Evolutionary conservation across 1,140 invertebrate species (phyloP), one percentile per base, ranked within the genome.

Genomic region (Pristionchus pacificus): DNA sequence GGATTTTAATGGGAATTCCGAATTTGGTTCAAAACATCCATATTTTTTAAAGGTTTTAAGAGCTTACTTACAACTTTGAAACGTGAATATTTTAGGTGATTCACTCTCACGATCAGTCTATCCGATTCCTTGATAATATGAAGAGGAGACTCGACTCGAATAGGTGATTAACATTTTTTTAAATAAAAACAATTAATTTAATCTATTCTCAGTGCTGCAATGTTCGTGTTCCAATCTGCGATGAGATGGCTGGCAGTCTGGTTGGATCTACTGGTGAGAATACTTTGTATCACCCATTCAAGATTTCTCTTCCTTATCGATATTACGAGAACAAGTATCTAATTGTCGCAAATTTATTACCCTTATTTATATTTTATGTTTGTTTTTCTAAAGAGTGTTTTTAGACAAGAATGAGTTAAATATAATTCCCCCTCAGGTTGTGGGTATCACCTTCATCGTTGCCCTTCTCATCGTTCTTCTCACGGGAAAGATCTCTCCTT

Each of bases 161-260:
- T 19, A 49, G 38, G 38, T 49, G 6, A 49, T 19, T 49, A 19
- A 19, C 38, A 49, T 49, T 49, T 49, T 10, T 49, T 49, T 6
- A 49, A 49, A n/a, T n/a, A n/a, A n/a, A n/a, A n/a, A n/a, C n/a
- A n/a, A n/a, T n/a, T n/a, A n/a, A n/a, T 61, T 30, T 25, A 14
- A 14, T 61, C 29, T 30, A 14, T 19, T 76, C 28, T 27, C 30
- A 77, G 71, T 55, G 79, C 81, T 10, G 77, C 83, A 3, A 70
- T 84, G 49, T 82, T 86, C 74, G 79, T 90, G 49, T 88, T 87
- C 72, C 85, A 87, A 73, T 85, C 87, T 38, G 86, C 88, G 0
- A 87, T 89, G 79, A 86, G 90, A 69, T 91, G 90, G 90, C 83
- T 90, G 27, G 88, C 89, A 0, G 83, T 90, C 15, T 86, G 90